Evolutionary conservation across 2,888 invertebrate genomes (phyloP).

Genomic region (Holacanthella duospinosa): DNA sequence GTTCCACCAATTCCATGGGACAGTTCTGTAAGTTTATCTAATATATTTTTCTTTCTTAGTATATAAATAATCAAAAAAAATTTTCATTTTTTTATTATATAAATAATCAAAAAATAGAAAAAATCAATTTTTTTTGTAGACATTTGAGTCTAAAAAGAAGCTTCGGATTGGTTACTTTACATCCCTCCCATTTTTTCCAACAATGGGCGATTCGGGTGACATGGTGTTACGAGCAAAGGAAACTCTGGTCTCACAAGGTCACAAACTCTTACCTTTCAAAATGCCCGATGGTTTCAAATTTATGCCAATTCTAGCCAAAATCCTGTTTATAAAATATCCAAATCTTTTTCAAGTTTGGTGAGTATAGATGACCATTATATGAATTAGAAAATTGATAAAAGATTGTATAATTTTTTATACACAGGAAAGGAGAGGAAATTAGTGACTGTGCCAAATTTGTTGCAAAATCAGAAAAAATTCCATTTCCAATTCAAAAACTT

Average conservation of each 20-base stretch:
- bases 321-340: slow-evolving; percentile 19
- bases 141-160: slow-evolving; percentile 20
- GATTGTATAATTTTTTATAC: not conserved
- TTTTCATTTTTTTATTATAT: not conserved
- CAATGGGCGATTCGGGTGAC: slow-evolving; percentile 40
- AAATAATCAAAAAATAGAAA: not conserved
- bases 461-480: slow-evolving; percentile 21
- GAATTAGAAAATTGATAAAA: not conserved
- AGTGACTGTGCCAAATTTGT: slow-evolving; percentile 28
- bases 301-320: slow-evolving; percentile 15
- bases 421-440: slow-evolving; percentile 35
- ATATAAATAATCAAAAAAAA: not conserved
- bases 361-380: not conserved
- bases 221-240: slow-evolving; percentile 38
- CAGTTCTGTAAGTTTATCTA: slow-evolving; percentile 15
- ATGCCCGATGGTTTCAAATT: slow-evolving; percentile 26
- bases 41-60: not conserved
- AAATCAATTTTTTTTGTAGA: slow-evolving; percentile 11
- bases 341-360: not conserved
- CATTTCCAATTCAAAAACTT: slow-evolving; percentile 20
- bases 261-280: slow-evolving; percentile 35
- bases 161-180: slow-evolving; percentile 41
- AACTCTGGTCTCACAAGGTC: slow-evolving; percentile 38
- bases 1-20: slow-evolving; percentile 32
- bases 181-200: slow-evolving; percentile 40